These are phyloP conservation scores for Marasmarcha lunaedactyla DNA, from an alignment of 2,888 invertebrate genomes.

Conservation along the genomic window DNA sequence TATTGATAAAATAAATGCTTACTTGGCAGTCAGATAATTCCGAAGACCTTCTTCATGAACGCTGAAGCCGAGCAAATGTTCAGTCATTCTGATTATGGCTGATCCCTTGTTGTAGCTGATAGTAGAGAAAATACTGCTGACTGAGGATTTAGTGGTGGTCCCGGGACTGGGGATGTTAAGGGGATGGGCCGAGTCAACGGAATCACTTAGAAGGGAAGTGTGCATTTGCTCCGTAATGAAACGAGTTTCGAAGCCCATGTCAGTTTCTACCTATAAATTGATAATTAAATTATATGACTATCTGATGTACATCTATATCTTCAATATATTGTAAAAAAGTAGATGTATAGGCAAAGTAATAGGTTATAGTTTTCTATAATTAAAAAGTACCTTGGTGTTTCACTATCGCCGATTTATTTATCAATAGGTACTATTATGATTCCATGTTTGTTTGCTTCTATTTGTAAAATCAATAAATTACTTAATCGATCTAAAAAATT, in stretches of 20 bases:
- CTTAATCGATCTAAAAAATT: too few species aligned
- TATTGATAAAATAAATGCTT: conserved; percentile 15
- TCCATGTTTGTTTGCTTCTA: too few species aligned
- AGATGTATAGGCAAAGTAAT: too few species aligned
- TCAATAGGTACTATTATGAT: too few species aligned
- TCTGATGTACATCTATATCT: background rate
- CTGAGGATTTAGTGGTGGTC: conserved; percentile 68
- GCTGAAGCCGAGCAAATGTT: conserved; percentile 67
- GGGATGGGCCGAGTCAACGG: conserved; percentile 67
- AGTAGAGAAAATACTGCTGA: conserved; percentile 73
- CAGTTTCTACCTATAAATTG: conserved; percentile 63
- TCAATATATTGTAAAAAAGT: conserved; percentile 1
- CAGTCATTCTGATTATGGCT: conserved; percentile 76
- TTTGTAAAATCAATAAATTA: too few species aligned
- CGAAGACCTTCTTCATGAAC: conserved; percentile 66
- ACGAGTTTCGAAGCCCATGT: conserved; percentile 75
- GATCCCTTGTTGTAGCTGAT: conserved; percentile 79
- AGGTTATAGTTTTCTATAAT: too few species aligned
- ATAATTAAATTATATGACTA: too few species aligned
- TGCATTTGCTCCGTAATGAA: conserved; percentile 80
- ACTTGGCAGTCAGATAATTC: conserved; percentile 65
- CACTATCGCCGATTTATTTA: too few species aligned
- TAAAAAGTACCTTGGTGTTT: too few species aligned
- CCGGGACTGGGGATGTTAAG: conserved; percentile 52
- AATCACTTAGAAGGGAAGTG: conserved; percentile 70